Evolutionary conservation across 2,888 invertebrate genomes (phyloP).

Genomic region (Ichneumon xanthorius): DNA sequence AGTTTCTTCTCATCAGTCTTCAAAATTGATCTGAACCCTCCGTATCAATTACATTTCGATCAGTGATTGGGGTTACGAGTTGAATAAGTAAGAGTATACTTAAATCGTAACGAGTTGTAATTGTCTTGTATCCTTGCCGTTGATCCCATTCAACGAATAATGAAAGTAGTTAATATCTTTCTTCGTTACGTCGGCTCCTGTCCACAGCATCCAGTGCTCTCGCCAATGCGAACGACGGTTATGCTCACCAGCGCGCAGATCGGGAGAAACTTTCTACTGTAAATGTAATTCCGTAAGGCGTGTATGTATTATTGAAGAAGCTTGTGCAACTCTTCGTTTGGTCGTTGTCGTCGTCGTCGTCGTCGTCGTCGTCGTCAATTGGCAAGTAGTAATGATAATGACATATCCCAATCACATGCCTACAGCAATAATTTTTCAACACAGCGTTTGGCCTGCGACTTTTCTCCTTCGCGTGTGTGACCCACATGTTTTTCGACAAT

Average conservation of each 20-base stretch:
- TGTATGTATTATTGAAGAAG: conserved; percentile 56
- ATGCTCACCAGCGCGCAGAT: conserved; percentile 14
- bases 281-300: conserved; percentile 65
- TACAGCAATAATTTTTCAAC: conserved; percentile 11
- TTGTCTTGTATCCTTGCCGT: not conserved
- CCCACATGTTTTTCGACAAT: not conserved
- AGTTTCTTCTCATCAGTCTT: conserved; percentile 18
- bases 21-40: conserved; percentile 7
- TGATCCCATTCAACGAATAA: conserved; percentile 31
- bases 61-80: conserved; percentile 34
- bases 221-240: conserved; percentile 38
- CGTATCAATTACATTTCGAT: conserved; percentile 38
- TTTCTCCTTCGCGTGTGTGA: conserved; percentile 3
- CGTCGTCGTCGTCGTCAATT: conserved; percentile 36
- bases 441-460: not conserved
- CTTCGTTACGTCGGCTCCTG: not conserved
- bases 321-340: conserved; percentile 55
- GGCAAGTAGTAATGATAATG: conserved; percentile 38
- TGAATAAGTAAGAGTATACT: conserved; percentile 7
- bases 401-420: conserved; percentile 21
- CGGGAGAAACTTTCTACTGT: conserved; percentile 67
- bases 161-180: conserved; percentile 30
- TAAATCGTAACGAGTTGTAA: conserved; percentile 22
- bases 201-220: conserved; percentile 13
- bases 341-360: conserved; percentile 40